Percentiles rank a stretch among this genome's conserved stretches.
Evolutionary conservation across 1,140 invertebrate species (phyloP).

Genomic region (Hyles euphorbiae): DNA sequence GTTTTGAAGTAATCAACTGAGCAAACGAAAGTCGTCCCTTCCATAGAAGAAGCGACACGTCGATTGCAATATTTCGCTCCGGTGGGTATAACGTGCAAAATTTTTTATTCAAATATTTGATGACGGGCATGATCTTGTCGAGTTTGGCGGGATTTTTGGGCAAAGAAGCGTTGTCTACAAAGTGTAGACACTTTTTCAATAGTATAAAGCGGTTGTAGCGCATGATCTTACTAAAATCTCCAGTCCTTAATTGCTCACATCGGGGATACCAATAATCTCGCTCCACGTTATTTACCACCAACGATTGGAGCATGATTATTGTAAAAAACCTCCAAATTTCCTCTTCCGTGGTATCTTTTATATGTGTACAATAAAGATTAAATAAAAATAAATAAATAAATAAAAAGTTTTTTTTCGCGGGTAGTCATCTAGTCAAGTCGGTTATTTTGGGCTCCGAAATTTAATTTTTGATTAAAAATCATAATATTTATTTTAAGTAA

Average conservation of each 20-base stretch:
- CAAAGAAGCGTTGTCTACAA: background rate
- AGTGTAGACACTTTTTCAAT: conserved; percentile 7
- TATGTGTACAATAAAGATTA: too few species aligned
- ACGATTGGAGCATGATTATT: conserved; percentile 13
- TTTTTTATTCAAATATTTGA: conserved; percentile 13
- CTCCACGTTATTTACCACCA: conserved; percentile 16
- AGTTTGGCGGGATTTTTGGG: conserved; percentile 9
- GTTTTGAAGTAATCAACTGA: conserved; percentile 7
- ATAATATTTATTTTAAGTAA: too few species aligned
- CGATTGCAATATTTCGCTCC: conserved; percentile 17
- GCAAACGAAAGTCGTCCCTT: too few species aligned
- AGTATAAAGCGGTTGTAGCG: conserved; percentile 10
- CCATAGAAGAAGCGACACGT: conserved; percentile 24
- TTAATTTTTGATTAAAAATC: too few species aligned
- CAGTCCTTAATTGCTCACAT: conserved; percentile 5
- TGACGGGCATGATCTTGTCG: conserved; percentile 18
- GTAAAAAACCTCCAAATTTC: conserved; percentile 14
- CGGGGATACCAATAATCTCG: conserved; percentile 21
- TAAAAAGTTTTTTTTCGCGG: too few species aligned
- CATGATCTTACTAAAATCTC: conserved; percentile 14
- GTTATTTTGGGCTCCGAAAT: too few species aligned
- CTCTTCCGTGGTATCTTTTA: conserved; percentile 11
- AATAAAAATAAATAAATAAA: too few species aligned
- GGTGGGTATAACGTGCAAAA: conserved; percentile 18
- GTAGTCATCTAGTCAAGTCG: too few species aligned